A percentile compares a stretch with the other conserved stretches of the same genome.
Evolutionary conservation across 1,140 invertebrate species (phyloP).

Genomic region (Caenorhabditis briggsae): DNA sequence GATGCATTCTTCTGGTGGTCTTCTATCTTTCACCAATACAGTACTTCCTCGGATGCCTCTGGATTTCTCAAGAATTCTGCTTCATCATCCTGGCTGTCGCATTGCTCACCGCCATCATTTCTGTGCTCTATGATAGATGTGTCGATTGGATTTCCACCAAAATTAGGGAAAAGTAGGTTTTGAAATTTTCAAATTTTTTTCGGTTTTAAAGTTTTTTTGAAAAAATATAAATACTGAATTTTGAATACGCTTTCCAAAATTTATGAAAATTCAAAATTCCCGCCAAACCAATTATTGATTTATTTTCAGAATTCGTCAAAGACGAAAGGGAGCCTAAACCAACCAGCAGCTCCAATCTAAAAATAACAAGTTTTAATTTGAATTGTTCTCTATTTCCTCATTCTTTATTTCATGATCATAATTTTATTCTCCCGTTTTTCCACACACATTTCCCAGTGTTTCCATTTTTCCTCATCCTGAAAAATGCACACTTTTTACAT

Average conservation of each 20-base stretch:
- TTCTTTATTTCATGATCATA: not conserved
- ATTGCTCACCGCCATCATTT: not conserved
- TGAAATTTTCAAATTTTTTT: not conserved
- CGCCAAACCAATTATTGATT: no score
- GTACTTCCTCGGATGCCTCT: conserved; percentile 23
- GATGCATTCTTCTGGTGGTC: not conserved
- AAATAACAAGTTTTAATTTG: not conserved
- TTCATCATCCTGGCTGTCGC: not conserved
- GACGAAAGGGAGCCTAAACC: not conserved
- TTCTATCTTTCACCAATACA: not conserved
- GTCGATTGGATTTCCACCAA: conserved; percentile 13
- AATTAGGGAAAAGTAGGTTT: conserved; percentile 28
- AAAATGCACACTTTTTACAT: conserved; percentile 15
- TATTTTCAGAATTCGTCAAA: conserved; percentile 2
- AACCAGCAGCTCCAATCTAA: not conserved
- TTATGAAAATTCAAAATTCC: no score
- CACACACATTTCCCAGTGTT: not conserved
- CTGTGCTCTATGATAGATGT: conserved; percentile 1
- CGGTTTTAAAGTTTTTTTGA: not conserved
- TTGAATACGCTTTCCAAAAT: no score
- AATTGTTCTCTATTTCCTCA: not conserved
- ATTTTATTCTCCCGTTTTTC: not conserved
- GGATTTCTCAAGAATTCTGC: not conserved
- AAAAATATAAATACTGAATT: no score
- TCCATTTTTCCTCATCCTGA: not conserved